Percentiles rank a stretch among this genome's conserved stretches.
These are phyloP conservation scores for Piprites chloris DNA, from an alignment of 2,113 vertebrate species.

Conservation along the genomic window DNA sequence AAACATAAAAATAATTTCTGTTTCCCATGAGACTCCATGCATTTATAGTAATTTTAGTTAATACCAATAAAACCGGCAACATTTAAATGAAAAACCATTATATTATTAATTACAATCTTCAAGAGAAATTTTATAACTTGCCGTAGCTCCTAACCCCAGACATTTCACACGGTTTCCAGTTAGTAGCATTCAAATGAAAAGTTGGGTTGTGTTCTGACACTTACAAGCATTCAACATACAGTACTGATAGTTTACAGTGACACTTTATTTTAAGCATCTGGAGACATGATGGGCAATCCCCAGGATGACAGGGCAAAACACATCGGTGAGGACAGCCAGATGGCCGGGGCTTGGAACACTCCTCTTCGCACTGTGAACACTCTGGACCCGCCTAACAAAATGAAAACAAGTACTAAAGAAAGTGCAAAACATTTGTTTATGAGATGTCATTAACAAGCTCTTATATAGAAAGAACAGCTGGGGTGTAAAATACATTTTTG, in stretches of 20 bases:
- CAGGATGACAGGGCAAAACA: constrained; percentile 80
- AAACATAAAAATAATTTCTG: background rate
- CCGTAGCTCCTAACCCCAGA: background rate
- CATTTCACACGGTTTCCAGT: background rate
- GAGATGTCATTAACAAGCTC: background rate
- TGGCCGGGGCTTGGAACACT: constrained; percentile 76
- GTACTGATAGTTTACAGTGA: constrained; percentile 82
- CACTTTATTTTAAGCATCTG: constrained; percentile 87
- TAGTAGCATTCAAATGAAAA: background rate
- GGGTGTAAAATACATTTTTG: background rate
- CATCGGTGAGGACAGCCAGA: constrained; percentile 83
- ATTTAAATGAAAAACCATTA: background rate
- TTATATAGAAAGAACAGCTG: background rate
- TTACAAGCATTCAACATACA: constrained; percentile 86
- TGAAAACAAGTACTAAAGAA: background rate
- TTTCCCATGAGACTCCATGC: background rate
- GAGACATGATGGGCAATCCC: constrained; percentile 77
- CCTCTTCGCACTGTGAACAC: constrained; percentile 82
- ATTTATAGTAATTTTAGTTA: background rate
- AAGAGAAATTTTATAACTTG: background rate
- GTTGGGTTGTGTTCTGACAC: constrained; percentile 10
- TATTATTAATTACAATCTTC: background rate
- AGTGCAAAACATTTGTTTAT: background rate
- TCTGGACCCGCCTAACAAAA: constrained; percentile 77
- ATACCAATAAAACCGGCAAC: background rate